phyloP scores from a whole-genome alignment of 2,113 vertebrate species.

The Leptobrachium leishanense region DNA sequence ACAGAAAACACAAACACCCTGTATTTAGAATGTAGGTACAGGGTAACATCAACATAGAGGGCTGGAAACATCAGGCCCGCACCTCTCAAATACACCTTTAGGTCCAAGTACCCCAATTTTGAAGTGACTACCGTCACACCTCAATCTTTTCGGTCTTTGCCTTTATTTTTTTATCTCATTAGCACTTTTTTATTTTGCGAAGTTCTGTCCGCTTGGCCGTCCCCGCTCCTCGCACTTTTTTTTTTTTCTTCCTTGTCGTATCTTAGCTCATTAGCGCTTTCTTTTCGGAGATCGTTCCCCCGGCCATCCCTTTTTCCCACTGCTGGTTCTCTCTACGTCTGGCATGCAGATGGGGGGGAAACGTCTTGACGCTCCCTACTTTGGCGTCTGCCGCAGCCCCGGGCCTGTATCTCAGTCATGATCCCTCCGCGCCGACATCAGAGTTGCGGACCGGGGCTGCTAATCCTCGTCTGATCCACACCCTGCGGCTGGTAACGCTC shows the following conservation, averaged over 20 bases:
- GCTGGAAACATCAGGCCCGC: no score
- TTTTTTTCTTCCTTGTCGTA: no score
- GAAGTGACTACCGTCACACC: no score
- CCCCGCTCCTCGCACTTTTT: no score
- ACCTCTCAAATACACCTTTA: no score
- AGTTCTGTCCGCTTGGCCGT: no score
- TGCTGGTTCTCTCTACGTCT: constrained; percentile 18
- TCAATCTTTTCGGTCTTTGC: no score
- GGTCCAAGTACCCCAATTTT: no score
- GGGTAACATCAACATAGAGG: no score
- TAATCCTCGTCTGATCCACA: constrained; percentile 43
- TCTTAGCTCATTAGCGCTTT: no score
- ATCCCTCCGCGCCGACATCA: constrained; percentile 40
- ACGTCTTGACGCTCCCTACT: constrained; percentile 10
- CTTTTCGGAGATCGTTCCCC: background rate
- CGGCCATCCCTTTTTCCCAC: constrained; percentile 23
- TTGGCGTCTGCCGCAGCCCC: constrained; percentile 1
- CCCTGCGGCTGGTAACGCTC: constrained; percentile 30
- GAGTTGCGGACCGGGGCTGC: constrained; percentile 23
- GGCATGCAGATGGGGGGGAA: constrained; percentile 39
- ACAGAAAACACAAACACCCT: no score
- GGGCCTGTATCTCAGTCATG: constrained; percentile 25
- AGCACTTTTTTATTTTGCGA: constrained; percentile 9
- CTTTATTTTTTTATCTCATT: background rate
- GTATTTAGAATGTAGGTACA: no score